Percentiles rank a stretch among this genome's conserved stretches.
Conservation (phyloP, 1,140 invertebrate genomes). For the Aphelinus certus region DNA sequence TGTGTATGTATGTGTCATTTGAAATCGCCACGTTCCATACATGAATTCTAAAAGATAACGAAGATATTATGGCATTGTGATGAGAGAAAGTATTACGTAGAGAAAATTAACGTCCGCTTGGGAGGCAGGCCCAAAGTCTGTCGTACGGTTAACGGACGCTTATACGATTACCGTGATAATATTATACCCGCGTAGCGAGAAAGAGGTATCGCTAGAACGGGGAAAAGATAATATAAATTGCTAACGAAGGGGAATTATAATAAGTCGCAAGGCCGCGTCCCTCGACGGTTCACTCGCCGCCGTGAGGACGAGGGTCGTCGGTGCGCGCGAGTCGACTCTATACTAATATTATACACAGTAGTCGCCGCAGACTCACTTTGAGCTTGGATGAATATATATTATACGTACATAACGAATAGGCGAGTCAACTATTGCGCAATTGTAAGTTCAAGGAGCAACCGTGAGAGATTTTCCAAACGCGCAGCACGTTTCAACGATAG, state of each 20-base stretch:
- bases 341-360: conserved; percentile 1
- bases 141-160: too few species aligned
- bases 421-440: not conserved
- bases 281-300: not conserved
- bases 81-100: too few species aligned
- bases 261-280: conserved; percentile 13
- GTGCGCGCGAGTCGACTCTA: conserved; percentile 5
- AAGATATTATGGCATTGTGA: too few species aligned
- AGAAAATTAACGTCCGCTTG: too few species aligned
- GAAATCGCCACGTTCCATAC: too few species aligned
- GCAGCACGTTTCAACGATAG: too few species aligned
- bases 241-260: conserved; percentile 10
- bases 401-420: conserved; percentile 2
- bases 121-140: too few species aligned
- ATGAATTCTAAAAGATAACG: too few species aligned
- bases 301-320: not conserved
- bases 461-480: not conserved
- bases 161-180: too few species aligned
- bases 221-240: conserved; percentile 1
- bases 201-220: not conserved
- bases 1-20: too few species aligned
- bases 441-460: not conserved
- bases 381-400: conserved; percentile 4
- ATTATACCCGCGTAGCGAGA: too few species aligned
- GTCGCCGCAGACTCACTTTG: not conserved